These are phyloP conservation scores for Ceratoteleas bidentatus DNA, from an alignment of 1,140 invertebrate genomes.

Conservation along the genomic window DNA sequence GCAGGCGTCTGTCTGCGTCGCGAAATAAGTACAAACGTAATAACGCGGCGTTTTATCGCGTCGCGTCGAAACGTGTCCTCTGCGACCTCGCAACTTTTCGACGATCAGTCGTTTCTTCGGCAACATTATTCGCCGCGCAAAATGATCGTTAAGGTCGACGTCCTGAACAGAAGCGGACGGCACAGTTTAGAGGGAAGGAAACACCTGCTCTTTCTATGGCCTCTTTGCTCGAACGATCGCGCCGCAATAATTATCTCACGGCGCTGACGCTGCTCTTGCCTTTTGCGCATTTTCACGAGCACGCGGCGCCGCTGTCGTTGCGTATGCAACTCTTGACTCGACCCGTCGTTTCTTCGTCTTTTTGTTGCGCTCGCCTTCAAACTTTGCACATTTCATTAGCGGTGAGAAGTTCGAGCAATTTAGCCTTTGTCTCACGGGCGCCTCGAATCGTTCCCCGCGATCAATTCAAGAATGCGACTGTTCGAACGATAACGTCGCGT, in stretches of 20 bases:
- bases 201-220: conserved; percentile 64
- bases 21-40: conserved; percentile 33
- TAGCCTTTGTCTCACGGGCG: conserved; percentile 5
- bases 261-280: conserved; percentile 43
- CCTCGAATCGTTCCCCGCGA: not conserved
- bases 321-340: conserved; percentile 8
- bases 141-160: conserved; percentile 60
- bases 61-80: conserved; percentile 10
- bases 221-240: conserved; percentile 57
- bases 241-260: conserved; percentile 58
- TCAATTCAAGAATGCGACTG: conserved; percentile 7
- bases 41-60: conserved; percentile 12
- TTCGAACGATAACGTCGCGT: not conserved
- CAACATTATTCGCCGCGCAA: conserved; percentile 37
- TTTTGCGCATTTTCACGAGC: conserved; percentile 30
- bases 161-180: conserved; percentile 55
- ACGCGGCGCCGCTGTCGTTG: conserved; percentile 14
- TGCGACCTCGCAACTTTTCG: not conserved
- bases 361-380: not conserved
- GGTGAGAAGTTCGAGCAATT: conserved; percentile 5
- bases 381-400: not conserved
- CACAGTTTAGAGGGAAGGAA: conserved; percentile 59
- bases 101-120: conserved; percentile 24
- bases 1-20: conserved; percentile 22
- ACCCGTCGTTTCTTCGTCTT: too few relatives aligned